A percentile compares a stretch with the other conserved stretches of the same genome.
Evolutionary conservation across 1,140 invertebrate genomes (phyloP).

Genomic region (Aporrectodea caliginosa): DNA sequence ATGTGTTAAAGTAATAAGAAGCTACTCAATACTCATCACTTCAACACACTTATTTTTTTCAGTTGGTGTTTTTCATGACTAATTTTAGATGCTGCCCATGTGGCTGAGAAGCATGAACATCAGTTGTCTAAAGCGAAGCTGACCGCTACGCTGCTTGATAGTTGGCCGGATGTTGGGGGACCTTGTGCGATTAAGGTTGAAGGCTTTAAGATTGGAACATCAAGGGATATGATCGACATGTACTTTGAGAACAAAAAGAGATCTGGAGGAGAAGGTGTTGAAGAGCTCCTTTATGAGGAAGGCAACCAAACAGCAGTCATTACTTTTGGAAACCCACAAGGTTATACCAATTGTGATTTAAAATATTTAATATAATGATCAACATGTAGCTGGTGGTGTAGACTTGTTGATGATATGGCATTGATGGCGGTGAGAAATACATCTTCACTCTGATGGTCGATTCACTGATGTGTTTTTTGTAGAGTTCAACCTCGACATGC

Average conservation of each 20-base stretch:
- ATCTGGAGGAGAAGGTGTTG: constrained; percentile 12
- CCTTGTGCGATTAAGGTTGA: constrained; percentile 9
- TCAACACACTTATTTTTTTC: no score
- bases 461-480: no score
- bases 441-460: no score
- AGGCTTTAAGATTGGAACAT: constrained; percentile 6
- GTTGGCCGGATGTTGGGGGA: neutral
- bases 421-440: no score
- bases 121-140: neutral
- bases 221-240: neutral
- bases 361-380: no score
- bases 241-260: constrained; percentile 11
- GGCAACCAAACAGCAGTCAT: neutral
- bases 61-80: no score
- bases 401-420: no score
- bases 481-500: no score
- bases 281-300: constrained; percentile 1
- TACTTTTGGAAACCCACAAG: constrained; percentile 7
- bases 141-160: neutral
- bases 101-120: neutral
- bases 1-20: no score
- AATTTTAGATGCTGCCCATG: neutral
- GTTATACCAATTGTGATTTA: no score
- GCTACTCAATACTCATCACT: no score
- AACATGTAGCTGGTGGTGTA: no score